phyloP scores from a whole-genome alignment of 2,113 vertebrate species.

The Oryzias woworae region DNA sequence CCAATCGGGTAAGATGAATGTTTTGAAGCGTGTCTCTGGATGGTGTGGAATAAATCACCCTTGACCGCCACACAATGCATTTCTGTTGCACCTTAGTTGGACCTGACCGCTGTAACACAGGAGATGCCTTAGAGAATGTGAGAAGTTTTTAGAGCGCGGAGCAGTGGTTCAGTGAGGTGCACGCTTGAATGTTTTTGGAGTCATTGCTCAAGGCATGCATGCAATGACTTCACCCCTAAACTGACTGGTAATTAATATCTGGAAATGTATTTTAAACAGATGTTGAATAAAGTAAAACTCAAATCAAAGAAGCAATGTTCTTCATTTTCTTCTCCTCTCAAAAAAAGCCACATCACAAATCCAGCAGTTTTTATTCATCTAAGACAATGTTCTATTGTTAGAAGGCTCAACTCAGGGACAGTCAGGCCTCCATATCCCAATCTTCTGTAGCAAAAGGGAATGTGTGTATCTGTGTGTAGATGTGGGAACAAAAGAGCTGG shows the following conservation, averaged over 20 bases:
- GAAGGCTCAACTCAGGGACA: conserved; percentile 23
- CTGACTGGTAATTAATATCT: conserved; percentile 23
- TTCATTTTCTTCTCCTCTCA: conserved; percentile 28
- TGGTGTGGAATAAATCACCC: conserved; percentile 50
- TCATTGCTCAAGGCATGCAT: conserved; percentile 20
- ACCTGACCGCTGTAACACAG: conserved; percentile 32
- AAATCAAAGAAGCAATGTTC: conserved; percentile 30
- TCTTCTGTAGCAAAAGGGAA: conserved; percentile 45
- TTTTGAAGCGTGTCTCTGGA: conserved; percentile 26
- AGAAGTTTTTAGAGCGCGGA: conserved; percentile 40
- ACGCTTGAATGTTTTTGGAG: conserved; percentile 27
- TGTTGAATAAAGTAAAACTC: conserved; percentile 23
- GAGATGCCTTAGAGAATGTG: conserved; percentile 29
- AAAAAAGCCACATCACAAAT: conserved; percentile 3
- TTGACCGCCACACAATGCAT: conserved; percentile 44
- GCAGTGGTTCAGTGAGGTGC: conserved; percentile 18
- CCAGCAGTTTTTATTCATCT: conserved; percentile 13
- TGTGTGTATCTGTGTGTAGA: conserved; percentile 33
- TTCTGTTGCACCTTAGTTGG: conserved; percentile 23
- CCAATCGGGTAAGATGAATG: conserved; percentile 52
- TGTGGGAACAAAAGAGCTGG: conserved; percentile 58
- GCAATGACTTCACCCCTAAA: conserved; percentile 11
- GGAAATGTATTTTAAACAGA: conserved; percentile 18
- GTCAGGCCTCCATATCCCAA: conserved; percentile 44
- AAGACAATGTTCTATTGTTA: conserved; percentile 70